Evolutionary conservation across 2,113 vertebrate species (phyloP), one percentile per base, ranked within the genome.

Genomic region (Seriola dumerili): DNA sequence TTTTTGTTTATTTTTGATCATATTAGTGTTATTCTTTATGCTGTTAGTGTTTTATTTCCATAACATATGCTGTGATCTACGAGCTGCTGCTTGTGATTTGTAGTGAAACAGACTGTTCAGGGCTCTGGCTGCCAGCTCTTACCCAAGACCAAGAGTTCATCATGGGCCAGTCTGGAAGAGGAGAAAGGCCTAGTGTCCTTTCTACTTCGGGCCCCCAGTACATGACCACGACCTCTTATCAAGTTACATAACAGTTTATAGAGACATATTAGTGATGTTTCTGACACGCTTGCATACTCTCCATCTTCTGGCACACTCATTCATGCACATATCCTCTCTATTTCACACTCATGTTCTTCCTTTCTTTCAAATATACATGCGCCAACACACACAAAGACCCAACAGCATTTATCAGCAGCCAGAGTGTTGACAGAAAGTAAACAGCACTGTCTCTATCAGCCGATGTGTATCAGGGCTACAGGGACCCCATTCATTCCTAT

Each of bases 381-480:
- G 59, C 29, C 66, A 10, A 72, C 40, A 82, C 59, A 78, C 25
- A 76, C 67, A 64, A 23, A 67, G 66, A 78, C 17, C 6, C 55
- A 2, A 2, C 52, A 70, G 81, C 40, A 58, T 88, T 88, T 88
- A 85, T 84, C 78, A 83, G 72, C 65, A 68, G 72, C 32, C 57
- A 29, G 48, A 67, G 61, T 61, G 71, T 59, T 80, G 72, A 85
- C 61, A 90, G 84, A 59, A 83, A 77, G 73, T 86, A 61, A 87
- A 80, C 80, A 63, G 36, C 69, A 23, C 46, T 55, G 76, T 83
- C 73, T 87, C 78, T 34, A 88, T 88, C 77, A 81, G 79, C 34
- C 6, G 52, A 80, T 84, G 82, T 66, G 62, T 86, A 91, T 89
- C 89, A 77, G 74, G 4, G 63, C 70, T 36, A 77, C 75, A 29